A percentile compares a stretch with the other conserved stretches of the same genome.
Conservation (phyloP, 1,140 invertebrate species). For the Brachionus sp. region DNA sequence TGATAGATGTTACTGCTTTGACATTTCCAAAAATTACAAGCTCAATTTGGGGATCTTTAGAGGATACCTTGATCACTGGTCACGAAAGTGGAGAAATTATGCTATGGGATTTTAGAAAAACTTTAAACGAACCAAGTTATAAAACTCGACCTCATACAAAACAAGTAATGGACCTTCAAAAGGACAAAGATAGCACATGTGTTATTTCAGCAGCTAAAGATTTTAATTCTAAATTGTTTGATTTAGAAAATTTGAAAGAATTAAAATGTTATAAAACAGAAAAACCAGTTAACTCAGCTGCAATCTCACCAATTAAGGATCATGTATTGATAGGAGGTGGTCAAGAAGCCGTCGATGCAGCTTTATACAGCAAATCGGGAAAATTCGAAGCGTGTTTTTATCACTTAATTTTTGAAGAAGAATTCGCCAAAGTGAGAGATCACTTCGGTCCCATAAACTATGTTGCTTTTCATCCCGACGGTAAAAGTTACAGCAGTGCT, state of each 20-base stretch:
- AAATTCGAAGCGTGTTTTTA: conserved; percentile 98
- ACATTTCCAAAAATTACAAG: conserved; percentile 31
- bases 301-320: conserved; percentile 85
- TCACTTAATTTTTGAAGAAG: conserved; percentile 98
- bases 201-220: conserved; percentile 91
- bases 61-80: conserved; percentile 85
- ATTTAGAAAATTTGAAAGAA: conserved; percentile 74
- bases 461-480: conserved; percentile 94
- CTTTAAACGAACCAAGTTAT: conserved; percentile 45
- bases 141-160: conserved; percentile 72
- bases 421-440: conserved; percentile 94
- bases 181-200: conserved; percentile 86
- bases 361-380: conserved; percentile 78
- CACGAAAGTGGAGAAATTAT: conserved; percentile 86
- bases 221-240: conserved; percentile 87
- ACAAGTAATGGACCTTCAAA: conserved; percentile 91
- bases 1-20: conserved; percentile 13
- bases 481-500: conserved; percentile 89
- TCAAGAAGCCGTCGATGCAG: conserved; percentile 98
- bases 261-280: conserved; percentile 94
- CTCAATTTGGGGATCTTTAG: conserved; percentile 75
- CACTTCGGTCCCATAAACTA: conserved; percentile 99
- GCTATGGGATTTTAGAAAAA: conserved; percentile 82
- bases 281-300: conserved; percentile 89
- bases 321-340: conserved; percentile 88